phyloP scores from a whole-genome alignment of 64 coral and sea anemone genomes.

The Stichodactyla helianthus region DNA sequence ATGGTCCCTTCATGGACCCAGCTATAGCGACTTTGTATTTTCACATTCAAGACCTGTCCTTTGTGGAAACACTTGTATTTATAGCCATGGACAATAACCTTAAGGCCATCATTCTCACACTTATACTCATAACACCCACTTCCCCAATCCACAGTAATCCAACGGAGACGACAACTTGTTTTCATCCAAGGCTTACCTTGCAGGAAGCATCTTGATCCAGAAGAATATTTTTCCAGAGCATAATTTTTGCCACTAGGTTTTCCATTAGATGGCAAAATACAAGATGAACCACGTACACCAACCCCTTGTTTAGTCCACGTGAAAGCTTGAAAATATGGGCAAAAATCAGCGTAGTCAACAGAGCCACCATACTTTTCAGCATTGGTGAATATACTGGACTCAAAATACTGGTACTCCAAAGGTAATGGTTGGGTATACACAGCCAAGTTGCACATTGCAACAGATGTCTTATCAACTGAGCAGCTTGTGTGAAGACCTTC shows the following conservation, averaged over 20 bases:
- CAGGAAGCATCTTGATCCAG: conserved; percentile 50
- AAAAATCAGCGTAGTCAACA: conserved; percentile 77
- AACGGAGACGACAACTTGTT: conserved; percentile 57
- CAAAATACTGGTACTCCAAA: conserved; percentile 88
- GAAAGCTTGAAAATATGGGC: conserved; percentile 82
- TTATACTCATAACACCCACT: conserved; percentile 80
- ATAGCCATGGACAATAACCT: conserved; percentile 61
- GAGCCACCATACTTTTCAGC: conserved; percentile 73
- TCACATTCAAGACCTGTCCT: conserved; percentile 59
- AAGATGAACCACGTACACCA: conserved; percentile 62
- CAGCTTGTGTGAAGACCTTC: conserved; percentile 47
- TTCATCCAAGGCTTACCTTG: conserved; percentile 71
- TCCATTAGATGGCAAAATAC: conserved; percentile 49
- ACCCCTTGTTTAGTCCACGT: conserved; percentile 65
- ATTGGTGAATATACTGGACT: conserved; percentile 25
- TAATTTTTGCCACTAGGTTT: conserved; percentile 55
- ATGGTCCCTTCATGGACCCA: conserved; percentile 65
- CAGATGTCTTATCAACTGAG: conserved; percentile 57
- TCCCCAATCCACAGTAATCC: conserved; percentile 68
- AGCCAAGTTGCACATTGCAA: conserved; percentile 81
- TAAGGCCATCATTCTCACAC: conserved; percentile 61
- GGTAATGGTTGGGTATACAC: conserved; percentile 55
- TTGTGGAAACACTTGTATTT: conserved; percentile 69
- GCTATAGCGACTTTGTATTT: conserved; percentile 34
- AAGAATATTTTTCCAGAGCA: conserved; percentile 73